phyloP scores from a whole-genome alignment of 2,113 vertebrate species.

The Bolborhynchus lineola region DNA sequence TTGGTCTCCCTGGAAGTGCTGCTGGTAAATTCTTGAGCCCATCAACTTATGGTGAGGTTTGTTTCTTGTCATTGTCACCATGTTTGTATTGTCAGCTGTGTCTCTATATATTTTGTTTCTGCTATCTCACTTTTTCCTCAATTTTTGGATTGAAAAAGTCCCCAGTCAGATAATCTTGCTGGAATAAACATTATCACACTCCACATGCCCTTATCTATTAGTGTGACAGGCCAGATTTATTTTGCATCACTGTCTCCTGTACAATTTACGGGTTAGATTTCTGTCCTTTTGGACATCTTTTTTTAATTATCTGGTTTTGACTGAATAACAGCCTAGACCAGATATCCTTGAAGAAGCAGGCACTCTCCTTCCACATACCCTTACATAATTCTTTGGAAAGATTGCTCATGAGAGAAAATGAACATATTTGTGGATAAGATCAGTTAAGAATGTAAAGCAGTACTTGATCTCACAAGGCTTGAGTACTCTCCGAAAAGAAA shows the following conservation, averaged over 20 bases:
- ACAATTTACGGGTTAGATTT: neutral
- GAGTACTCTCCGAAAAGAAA: neutral
- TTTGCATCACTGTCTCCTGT: neutral
- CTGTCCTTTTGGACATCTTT: neutral
- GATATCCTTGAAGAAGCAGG: neutral
- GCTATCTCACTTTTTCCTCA: neutral
- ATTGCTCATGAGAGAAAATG: neutral
- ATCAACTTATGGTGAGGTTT: neutral
- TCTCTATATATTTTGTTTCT: neutral
- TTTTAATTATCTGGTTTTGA: neutral
- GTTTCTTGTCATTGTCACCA: neutral
- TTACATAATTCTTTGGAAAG: neutral
- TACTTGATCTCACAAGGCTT: neutral
- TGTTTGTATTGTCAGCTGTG: neutral
- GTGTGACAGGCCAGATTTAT: neutral
- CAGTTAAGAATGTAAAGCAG: neutral
- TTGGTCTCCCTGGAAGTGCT: neutral
- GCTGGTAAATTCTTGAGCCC: neutral
- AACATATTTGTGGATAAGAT: neutral
- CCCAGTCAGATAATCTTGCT: neutral
- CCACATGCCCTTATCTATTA: neutral
- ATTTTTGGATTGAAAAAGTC: neutral
- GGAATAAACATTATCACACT: neutral
- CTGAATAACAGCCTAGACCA: neutral
- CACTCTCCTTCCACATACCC: neutral